Base-by-base conservation (phyloP, 2,797 vertebrate species). In the Psittacula echo region DNA sequence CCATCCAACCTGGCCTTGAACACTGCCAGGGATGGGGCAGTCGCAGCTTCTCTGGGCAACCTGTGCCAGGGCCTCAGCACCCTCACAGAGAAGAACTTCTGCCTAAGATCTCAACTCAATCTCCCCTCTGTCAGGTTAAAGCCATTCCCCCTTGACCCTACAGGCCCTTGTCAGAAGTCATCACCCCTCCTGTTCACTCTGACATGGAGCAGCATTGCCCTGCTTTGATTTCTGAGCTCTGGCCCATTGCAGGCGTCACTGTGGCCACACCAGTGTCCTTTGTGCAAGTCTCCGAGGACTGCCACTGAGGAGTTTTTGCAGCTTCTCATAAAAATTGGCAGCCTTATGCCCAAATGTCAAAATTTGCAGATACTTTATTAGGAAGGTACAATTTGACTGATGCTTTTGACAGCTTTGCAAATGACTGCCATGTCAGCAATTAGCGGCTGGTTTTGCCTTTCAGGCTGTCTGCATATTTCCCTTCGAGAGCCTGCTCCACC, bases 351-450 rank as follows among this genome's bases (percentile, higher is more conserved):
- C n/a, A 16, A 47, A 37, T 19, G 30, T 58, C 73, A 48, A 5
- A 56, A 91, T 84, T 76, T 70, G 54, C 53, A 37, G 45, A 12
- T 20, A 13, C 51, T 67, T 80, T 9, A 23, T 7, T 19, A 64
- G 56, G 18, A 56, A 80, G 6, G 29, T 10, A 10, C 19, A 54
- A n/a, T 8, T 9, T 42, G 56, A 45, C 8, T 11, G 82, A 42
- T 76, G 83, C 21, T 50, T 76, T n/a, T 73, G 79, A 87, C 78
- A 80, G 83, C 89, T 87, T 37, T 73, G 79, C 56, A 73, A 82
- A 84, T 65, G 83, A 58, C 26, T 54, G 83, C 39, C 1, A 5
- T 18, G 34, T 16, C 89, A 89, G 74, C 62, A 29, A 4, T 4
- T 37, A 65, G 30, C 41, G 74, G 73, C 75, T 76, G 82, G 29